Evolutionary conservation across 1,140 invertebrate species (phyloP).

Genomic region (Chironomus tepperi): DNA sequence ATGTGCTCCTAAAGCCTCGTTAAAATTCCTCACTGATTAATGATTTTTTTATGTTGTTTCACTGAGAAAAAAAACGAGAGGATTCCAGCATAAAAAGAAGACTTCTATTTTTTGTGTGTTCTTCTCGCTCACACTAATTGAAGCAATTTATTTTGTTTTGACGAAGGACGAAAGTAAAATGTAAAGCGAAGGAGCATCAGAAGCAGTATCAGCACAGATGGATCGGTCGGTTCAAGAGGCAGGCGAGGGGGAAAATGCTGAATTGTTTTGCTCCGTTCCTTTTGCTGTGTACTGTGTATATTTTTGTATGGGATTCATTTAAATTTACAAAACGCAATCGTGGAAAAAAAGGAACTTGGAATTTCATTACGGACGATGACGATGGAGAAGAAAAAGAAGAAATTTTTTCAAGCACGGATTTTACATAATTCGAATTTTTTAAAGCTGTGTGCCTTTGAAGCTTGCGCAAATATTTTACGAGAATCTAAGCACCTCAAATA

Average conservation of each 20-base stretch:
- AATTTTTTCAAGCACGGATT: neutral
- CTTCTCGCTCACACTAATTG: constrained; percentile 14
- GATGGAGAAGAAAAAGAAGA: neutral
- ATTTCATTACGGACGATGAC: neutral
- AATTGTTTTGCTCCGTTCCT: too few relatives aligned
- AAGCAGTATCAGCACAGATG: neutral
- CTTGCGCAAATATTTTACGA: too few relatives aligned
- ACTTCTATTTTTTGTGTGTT: neutral
- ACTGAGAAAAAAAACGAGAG: neutral
- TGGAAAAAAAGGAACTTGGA: constrained; percentile 12
- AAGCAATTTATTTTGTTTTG: constrained; percentile 20
- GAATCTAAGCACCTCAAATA: too few relatives aligned
- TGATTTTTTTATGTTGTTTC: constrained; percentile 9
- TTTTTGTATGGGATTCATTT: neutral
- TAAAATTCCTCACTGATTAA: constrained; percentile 19
- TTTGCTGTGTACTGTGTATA: neutral
- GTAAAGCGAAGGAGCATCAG: neutral
- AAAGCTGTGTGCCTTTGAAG: too few relatives aligned
- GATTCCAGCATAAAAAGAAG: neutral
- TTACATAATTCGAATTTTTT: neutral
- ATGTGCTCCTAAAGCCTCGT: neutral
- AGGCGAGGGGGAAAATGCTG: too few relatives aligned
- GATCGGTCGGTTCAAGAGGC: neutral
- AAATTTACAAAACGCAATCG: constrained; percentile 8
- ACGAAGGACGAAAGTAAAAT: constrained; percentile 16